These are phyloP conservation scores for Apis florea DNA, from an alignment of 1,140 invertebrate species.

Conservation along the genomic window DNA sequence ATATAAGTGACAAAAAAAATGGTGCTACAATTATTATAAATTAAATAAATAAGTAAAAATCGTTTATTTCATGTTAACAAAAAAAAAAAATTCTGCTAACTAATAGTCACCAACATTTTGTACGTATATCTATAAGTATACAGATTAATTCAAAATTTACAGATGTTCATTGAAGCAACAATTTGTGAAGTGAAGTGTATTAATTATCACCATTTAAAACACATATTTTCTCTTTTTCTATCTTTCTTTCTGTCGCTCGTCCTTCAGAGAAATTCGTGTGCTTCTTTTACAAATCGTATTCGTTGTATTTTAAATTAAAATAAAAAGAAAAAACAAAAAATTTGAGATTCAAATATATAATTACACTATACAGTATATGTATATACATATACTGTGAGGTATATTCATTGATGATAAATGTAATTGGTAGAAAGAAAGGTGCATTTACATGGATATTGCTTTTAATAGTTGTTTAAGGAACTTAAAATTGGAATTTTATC, in stretches of 20 bases:
- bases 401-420: slow-evolving; percentile 31
- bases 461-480: not conserved
- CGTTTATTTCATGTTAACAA: not conserved
- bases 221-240: not conserved
- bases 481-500: slow-evolving; percentile 22
- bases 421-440: slow-evolving; percentile 30
- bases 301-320: slow-evolving; percentile 47
- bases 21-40: slow-evolving; percentile 22
- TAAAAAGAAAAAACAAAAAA: slow-evolving; percentile 26
- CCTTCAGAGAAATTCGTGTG: slow-evolving; percentile 7
- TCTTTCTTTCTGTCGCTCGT: not conserved
- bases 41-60: slow-evolving; percentile 44
- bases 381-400: slow-evolving; percentile 28
- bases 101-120: slow-evolving; percentile 39
- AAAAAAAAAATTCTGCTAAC: slow-evolving; percentile 25
- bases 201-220: not conserved
- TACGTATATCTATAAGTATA: slow-evolving; percentile 30
- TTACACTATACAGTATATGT: not conserved
- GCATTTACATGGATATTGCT: not conserved
- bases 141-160: slow-evolving; percentile 24
- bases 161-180: slow-evolving; percentile 6
- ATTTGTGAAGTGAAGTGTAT: not conserved
- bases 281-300: slow-evolving; percentile 35
- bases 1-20: slow-evolving; percentile 25
- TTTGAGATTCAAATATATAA: not conserved